Evolutionary conservation across 2,888 invertebrate genomes (phyloP), one percentile per base, ranked within the genome.

Genomic region (Leptogaster cylindrica): DNA sequence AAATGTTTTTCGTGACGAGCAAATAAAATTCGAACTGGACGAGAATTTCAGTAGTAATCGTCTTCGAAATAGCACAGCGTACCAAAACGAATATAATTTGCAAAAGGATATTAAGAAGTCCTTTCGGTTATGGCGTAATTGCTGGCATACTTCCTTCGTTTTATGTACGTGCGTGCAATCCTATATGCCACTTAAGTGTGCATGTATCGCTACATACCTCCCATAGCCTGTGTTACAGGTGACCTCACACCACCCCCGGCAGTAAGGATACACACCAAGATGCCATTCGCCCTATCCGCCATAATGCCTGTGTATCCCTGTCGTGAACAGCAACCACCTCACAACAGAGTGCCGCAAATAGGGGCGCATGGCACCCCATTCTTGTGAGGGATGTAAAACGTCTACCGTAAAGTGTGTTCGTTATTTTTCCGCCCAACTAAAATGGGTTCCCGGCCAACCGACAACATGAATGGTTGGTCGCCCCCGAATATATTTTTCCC

Each of bases 371-470:
- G 20, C 33, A 31, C 52, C 52, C 3, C 31, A 23, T 25, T 28
- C 50, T 27, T 2, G 27, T 12, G 23, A 39, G 39, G 58, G 58
- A 12, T 58, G 58, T 16, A 20, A n/a, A 58, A 39, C 25, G 58
- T 58, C 58, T 58, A 41, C 39, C 31, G 18, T 39, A 20, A 39
- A 36, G 20, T 25, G 39, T 58, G 39, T 39, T 39, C 39, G 58
- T 58, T 58, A 58, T 58, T 58, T 52, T 58, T 58, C 58, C 58
- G 31, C 39, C 58, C 58, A 58, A 39, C 55, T 58, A 39, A 58
- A 58, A 39, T 58, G 58, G 39, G 39, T 23, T 58, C 58, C 23
- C 12, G 41, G 14, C 8, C 58, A 41, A 58, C 58, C 58, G 41
- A 27, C 39, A 58, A 58, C 58, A 58, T 58, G 58, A 58, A 58